Percentiles rank a stretch among this genome's conserved stretches.
Conservation (phyloP, 2,797 vertebrate species). For the Acanthornis magna region DNA sequence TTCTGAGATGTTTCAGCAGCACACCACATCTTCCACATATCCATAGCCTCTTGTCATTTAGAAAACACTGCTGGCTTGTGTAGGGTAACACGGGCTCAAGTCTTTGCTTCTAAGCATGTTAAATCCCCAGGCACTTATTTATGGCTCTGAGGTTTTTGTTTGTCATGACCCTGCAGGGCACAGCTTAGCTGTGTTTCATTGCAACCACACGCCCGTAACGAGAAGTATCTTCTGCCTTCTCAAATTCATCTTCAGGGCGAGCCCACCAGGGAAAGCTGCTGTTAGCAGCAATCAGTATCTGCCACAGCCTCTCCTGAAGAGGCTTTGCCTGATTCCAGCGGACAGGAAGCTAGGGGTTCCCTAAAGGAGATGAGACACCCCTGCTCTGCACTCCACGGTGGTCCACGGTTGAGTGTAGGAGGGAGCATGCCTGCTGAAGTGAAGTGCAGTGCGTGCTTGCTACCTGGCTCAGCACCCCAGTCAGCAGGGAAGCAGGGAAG, state of each 20-base stretch:
- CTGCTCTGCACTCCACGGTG: accelerated
- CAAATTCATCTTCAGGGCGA: accelerated
- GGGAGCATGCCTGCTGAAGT: neutral
- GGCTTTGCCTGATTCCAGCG: neutral
- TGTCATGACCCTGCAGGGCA: neutral
- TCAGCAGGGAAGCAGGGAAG: neutral
- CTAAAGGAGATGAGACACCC: accelerated
- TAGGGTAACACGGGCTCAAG: neutral
- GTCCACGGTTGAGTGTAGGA: neutral
- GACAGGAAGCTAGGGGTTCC: neutral
- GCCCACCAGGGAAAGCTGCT: neutral
- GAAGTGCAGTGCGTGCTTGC: neutral
- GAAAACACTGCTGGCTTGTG: neutral
- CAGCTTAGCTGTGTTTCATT: neutral
- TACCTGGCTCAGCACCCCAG: neutral
- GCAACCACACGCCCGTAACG: accelerated
- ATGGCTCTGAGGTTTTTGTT: neutral
- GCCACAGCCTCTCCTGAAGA: neutral
- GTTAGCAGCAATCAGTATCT: neutral
- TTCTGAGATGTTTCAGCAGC: neutral
- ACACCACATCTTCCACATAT: neutral
- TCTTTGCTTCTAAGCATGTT: neutral
- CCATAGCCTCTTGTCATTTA: neutral
- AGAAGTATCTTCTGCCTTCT: neutral
- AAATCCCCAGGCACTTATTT: neutral